These are phyloP conservation scores for Podarcis raffonei DNA, from an alignment of 2,113 vertebrate genomes.

Conservation along the genomic window DNA sequence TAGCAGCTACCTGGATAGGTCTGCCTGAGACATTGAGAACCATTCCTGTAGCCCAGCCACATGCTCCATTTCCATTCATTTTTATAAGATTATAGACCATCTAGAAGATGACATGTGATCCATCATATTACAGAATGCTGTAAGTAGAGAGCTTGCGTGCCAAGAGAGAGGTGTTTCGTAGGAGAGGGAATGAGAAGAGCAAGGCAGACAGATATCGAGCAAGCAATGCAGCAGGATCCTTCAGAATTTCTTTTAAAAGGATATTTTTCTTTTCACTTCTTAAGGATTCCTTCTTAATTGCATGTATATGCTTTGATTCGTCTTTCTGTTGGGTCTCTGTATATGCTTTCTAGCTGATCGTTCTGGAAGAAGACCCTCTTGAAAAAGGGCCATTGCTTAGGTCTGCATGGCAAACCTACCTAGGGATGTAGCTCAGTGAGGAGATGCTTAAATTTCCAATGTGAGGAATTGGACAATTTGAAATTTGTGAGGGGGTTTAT, in stretches of 20 bases:
- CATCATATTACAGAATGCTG: not conserved
- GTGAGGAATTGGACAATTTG: not conserved
- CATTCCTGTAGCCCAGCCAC: not conserved
- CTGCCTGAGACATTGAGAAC: not conserved
- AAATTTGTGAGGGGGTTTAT: not conserved
- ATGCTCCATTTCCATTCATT: not conserved
- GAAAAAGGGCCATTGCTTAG: not conserved
- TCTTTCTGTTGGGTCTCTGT: not conserved
- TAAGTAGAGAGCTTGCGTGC: not conserved
- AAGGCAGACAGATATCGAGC: not conserved
- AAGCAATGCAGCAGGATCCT: not conserved
- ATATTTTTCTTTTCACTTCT: not conserved
- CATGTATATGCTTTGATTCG: not conserved
- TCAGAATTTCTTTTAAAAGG: not conserved
- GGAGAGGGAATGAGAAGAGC: not conserved
- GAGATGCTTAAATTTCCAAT: not conserved
- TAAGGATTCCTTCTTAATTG: not conserved
- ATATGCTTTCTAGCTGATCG: not conserved
- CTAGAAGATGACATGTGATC: not conserved
- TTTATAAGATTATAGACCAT: not conserved
- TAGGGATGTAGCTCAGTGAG: not conserved
- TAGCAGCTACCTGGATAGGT: not conserved
- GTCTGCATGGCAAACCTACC: not conserved
- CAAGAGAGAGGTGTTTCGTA: not conserved
- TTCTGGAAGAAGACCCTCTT: not conserved